phyloP scores from a whole-genome alignment of 1,140 invertebrate genomes.

The Acyrthosiphon pisum region DNA sequence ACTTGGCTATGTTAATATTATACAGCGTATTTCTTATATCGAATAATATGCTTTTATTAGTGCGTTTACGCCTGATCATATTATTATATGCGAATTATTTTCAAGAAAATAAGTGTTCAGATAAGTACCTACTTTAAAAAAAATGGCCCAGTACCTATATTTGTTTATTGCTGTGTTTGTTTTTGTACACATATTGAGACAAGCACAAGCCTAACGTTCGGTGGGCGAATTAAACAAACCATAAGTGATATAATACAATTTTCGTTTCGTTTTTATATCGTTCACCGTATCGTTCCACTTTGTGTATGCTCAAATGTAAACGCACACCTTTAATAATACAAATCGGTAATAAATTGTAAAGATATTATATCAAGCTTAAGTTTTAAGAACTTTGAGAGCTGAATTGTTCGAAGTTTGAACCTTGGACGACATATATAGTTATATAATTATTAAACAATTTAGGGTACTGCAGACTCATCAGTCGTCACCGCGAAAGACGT shows the following conservation, averaged over 20 bases:
- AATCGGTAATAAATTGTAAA: not conserved
- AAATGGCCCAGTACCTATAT: not conserved
- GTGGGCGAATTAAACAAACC: not conserved
- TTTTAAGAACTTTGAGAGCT: not conserved
- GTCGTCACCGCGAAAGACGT: not conserved
- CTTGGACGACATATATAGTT: not conserved
- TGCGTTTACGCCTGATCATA: too few species aligned
- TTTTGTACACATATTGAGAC: not conserved
- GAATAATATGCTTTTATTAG: not conserved
- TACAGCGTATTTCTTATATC: not conserved
- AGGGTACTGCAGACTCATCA: too few species aligned
- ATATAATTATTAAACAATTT: too few species aligned
- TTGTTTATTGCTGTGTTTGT: not conserved
- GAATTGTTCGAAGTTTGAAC: not conserved
- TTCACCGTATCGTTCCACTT: not conserved
- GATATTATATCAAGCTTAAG: not conserved
- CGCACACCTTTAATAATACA: not conserved
- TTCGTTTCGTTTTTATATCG: not conserved
- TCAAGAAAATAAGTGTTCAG: not conserved
- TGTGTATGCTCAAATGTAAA: not conserved
- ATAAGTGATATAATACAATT: not conserved
- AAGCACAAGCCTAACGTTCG: not conserved
- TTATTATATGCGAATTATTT: not conserved
- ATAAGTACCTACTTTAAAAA: not conserved
- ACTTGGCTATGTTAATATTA: not conserved